Evolutionary conservation across 1,140 invertebrate species (phyloP), one percentile per base, ranked within the genome.

Genomic region (Psilanteris sp.): DNA sequence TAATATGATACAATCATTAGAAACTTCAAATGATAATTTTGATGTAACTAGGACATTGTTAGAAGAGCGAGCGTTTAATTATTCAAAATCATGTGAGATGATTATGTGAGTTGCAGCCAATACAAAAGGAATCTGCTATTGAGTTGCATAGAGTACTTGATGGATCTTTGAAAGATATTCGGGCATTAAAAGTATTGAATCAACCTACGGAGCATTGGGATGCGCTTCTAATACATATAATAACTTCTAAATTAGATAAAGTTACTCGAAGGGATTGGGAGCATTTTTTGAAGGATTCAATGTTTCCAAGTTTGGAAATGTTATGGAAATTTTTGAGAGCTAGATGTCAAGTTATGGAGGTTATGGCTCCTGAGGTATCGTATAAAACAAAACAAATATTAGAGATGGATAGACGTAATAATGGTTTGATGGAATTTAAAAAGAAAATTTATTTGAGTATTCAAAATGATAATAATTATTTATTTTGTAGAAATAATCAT

Each of bases 371-470:
- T 15, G 39, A 43, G 2, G 13, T 36, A 20, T 27, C 81, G 11
- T 55, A 37, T n/a, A 80, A 78, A 1, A 62, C 2, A 79, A 14
- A 83, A 78, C n/a, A 0, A 61, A 16, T 10, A 1, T 27, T 1
- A 2, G 18, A 10, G 7, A 10, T 5, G 11, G n/a, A 4, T 6
- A 1, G 16, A 4, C 36, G 18, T 1, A 4, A 3, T 1, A 0
- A 22, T n/a, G 9, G 14, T 6, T 9, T 3, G 22, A 2, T 22
- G 1, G 16, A 39, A 3, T 11, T 9, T 1, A 39, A 39, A 22
- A 39, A 39, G 6, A 20, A 6, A 11, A 22, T 9, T 39, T 9
- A 39, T 39, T 20, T 39, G 1, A 39, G 18, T 22, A 11, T 9
- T 1, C 2, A 39, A 2, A 3, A 22, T 20, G 22, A 10, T 11